Conservation (phyloP, 2,113 vertebrate genomes). For the Menura novaehollandiae region DNA sequence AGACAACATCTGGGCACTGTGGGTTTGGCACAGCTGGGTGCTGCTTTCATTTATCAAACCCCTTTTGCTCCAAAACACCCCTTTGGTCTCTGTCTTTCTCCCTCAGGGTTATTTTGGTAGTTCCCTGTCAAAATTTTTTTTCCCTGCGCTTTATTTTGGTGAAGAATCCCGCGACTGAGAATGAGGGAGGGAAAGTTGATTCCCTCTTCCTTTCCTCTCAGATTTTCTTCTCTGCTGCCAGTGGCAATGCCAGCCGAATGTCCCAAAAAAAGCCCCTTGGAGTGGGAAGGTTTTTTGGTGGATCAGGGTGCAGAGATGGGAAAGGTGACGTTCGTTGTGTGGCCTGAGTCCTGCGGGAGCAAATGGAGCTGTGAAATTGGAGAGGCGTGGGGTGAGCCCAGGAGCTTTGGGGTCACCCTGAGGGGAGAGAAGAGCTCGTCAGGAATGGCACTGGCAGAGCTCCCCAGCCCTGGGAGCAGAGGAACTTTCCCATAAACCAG, state of each 20-base stretch:
- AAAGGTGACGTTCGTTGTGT: neutral
- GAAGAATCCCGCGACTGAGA: neutral
- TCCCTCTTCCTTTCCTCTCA: neutral
- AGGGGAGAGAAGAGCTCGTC: neutral
- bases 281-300: neutral
- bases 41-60: neutral
- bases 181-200: neutral
- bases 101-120: neutral
- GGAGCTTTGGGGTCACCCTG: neutral
- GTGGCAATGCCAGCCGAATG: neutral
- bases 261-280: neutral
- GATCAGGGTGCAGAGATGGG: neutral
- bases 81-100: neutral
- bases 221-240: neutral
- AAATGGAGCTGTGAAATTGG: neutral
- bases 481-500: neutral
- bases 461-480: neutral
- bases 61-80: neutral
- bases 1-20: neutral
- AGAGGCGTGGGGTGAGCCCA: neutral
- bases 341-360: neutral
- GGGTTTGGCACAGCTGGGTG: neutral
- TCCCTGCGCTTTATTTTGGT: no score
- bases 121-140: neutral
- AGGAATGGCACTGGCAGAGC: neutral